Evolutionary conservation across 2,888 invertebrate genomes (phyloP).

Genomic region (Serrognathus titanus): DNA sequence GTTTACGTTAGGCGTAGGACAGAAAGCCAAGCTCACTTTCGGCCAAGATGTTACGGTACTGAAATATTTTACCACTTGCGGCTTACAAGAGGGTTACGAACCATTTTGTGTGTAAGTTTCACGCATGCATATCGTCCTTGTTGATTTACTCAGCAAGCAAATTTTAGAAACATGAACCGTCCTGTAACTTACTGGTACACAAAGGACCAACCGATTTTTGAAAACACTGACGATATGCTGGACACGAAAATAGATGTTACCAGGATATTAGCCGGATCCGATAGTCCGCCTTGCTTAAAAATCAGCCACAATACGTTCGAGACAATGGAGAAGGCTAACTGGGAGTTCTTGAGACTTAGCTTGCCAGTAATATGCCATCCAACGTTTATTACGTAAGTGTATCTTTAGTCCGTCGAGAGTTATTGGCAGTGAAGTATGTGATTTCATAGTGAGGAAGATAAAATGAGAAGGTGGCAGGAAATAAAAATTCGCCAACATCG

Average conservation of each 20-base stretch:
- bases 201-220: conserved; percentile 94
- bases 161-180: conserved; percentile 89
- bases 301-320: conserved; percentile 97
- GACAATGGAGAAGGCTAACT: conserved; percentile 96
- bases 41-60: conserved; percentile 97
- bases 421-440: conserved; percentile 4
- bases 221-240: conserved; percentile 86
- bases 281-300: conserved; percentile 93
- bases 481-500: conserved; percentile 82
- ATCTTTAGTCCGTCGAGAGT: background rate
- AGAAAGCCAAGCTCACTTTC: conserved; percentile 89
- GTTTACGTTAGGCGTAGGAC: conserved; percentile 89
- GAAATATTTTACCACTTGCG: conserved; percentile 97
- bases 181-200: conserved; percentile 98
- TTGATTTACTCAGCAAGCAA: background rate
- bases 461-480: conserved; percentile 83
- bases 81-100: conserved; percentile 98
- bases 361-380: conserved; percentile 90
- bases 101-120: conserved; percentile 97
- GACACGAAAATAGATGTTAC: conserved; percentile 89
- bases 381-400: conserved; percentile 73
- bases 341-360: conserved; percentile 95
- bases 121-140: background rate
- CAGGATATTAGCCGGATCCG: conserved; percentile 68
- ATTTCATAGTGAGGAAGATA: conserved; percentile 70